These are phyloP conservation scores for Babylonia areolata DNA, from an alignment of 1,140 invertebrate genomes.

Conservation along the genomic window DNA sequence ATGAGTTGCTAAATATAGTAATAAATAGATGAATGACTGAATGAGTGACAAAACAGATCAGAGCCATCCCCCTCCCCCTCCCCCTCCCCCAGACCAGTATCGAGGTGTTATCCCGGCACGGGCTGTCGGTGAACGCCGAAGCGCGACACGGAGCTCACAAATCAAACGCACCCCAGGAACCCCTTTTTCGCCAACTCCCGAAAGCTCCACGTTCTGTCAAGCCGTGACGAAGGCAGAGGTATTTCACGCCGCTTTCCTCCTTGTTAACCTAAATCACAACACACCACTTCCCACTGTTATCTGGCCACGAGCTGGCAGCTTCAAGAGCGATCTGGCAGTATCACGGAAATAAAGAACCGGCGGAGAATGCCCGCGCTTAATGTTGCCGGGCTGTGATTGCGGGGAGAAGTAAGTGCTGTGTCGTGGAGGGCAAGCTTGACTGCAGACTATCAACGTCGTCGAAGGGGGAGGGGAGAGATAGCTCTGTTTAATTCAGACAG, in stretches of 20 bases:
- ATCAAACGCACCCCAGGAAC: background rate
- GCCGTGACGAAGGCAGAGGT: background rate
- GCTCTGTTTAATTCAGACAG: background rate
- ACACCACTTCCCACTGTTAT: background rate
- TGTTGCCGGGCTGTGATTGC: background rate
- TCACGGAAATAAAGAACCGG: background rate
- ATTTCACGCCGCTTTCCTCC: background rate
- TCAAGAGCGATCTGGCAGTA: background rate
- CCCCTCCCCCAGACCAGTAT: no score
- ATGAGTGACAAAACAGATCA: background rate
- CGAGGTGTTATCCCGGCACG: no score
- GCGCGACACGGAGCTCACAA: background rate
- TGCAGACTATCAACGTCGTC: background rate
- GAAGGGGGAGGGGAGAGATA: background rate
- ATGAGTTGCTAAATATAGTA: no score
- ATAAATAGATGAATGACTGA: no score
- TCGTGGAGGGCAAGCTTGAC: background rate
- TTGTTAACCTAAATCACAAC: background rate
- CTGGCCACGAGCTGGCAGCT: background rate
- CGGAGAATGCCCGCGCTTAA: background rate
- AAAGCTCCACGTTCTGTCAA: background rate
- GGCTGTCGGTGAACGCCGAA: background rate
- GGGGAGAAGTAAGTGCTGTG: background rate
- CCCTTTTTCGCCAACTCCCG: background rate
- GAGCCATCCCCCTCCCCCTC: background rate